Percentiles rank a stretch among this genome's conserved stretches.
Evolutionary conservation across 2,888 invertebrate genomes (phyloP).

Genomic region (Andrena chrysosceles): DNA sequence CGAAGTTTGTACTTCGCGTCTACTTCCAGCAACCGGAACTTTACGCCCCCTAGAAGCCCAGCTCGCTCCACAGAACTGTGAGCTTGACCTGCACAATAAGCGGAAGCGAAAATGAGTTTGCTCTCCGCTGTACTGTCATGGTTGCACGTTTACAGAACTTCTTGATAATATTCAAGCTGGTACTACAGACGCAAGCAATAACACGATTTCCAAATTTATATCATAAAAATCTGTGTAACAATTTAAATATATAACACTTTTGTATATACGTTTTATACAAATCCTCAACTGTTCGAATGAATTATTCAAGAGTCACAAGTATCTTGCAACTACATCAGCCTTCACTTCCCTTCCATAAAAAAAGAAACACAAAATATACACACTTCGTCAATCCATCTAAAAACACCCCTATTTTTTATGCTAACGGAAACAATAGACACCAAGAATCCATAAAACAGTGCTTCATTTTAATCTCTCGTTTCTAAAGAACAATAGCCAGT

Average conservation of each 20-base stretch:
- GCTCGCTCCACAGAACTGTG: constrained; percentile 98
- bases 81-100: constrained; percentile 89
- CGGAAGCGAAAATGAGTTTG: background rate
- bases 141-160: no score
- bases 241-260: no score
- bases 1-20: constrained; percentile 91
- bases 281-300: no score
- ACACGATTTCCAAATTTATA: no score
- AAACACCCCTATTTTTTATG: background rate
- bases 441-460: background rate
- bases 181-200: background rate
- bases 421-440: background rate
- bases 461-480: background rate
- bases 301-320: no score
- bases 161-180: background rate
- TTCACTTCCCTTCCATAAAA: background rate
- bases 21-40: constrained; percentile 90
- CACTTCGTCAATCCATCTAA: background rate
- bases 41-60: constrained; percentile 94
- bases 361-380: background rate
- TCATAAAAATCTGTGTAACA: no score
- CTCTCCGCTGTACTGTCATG: no score
- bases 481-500: background rate
- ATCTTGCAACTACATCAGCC: no score
- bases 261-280: no score